These are phyloP conservation scores for Osmoderma eremita DNA, from an alignment of 2,888 invertebrate species.

Conservation along the genomic window DNA sequence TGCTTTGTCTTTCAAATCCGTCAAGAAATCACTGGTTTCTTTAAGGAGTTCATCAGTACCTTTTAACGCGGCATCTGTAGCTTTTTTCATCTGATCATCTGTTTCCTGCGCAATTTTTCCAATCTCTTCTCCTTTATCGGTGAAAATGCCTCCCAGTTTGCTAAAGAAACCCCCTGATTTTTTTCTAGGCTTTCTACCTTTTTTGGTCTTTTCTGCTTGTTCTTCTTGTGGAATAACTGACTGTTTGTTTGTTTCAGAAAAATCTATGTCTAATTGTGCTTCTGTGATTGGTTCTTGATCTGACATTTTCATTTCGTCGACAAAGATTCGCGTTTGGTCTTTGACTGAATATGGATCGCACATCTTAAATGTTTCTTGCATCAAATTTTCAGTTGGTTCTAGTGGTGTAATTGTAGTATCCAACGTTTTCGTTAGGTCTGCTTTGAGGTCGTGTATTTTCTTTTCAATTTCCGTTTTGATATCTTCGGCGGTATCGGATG, in stretches of 20 bases:
- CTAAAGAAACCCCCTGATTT: conserved; percentile 44
- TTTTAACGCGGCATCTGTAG: conserved; percentile 45
- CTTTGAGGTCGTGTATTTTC: background rate
- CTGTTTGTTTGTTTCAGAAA: background rate
- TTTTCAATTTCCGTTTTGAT: background rate
- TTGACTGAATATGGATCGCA: background rate
- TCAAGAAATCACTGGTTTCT: conserved; percentile 7
- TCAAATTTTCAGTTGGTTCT: too few relatives aligned
- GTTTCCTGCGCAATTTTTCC: conserved; percentile 41
- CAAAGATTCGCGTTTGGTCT: conserved; percentile 19
- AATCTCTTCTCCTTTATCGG: conserved; percentile 42
- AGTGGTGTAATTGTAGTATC: too few relatives aligned
- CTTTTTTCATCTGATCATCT: conserved; percentile 48
- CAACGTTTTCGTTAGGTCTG: too few relatives aligned
- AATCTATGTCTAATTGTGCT: background rate
- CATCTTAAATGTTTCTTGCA: too few relatives aligned
- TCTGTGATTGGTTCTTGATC: background rate
- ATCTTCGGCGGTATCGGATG: background rate
- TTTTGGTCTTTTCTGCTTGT: conserved; percentile 2
- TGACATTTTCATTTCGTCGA: conserved; percentile 4
- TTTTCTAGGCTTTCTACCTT: conserved; percentile 31
- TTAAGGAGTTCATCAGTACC: conserved; percentile 32
- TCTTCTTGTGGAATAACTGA: background rate
- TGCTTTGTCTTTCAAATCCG: background rate
- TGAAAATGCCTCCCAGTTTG: conserved; percentile 43